Evolutionary conservation across 1,140 invertebrate species (phyloP), one percentile per base, ranked within the genome.

Genomic region (Phymastichus coffea): DNA sequence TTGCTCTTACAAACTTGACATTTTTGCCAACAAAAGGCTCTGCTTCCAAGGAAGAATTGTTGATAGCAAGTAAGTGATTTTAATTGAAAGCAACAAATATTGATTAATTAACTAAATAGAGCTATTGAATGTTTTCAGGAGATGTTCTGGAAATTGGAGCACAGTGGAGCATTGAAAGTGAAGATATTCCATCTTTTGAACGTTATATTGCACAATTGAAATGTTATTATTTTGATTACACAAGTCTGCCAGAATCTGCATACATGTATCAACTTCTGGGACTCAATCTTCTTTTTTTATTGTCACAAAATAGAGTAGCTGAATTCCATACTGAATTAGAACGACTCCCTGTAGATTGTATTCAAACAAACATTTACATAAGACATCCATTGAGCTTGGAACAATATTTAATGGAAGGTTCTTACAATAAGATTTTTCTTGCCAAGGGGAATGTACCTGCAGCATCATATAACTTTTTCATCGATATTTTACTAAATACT

Each of bases 291-390:
- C 80, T 99, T 22, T 97, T 95, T 78, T 81, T 99, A n/a, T 77
- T 99, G 1, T 94, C 96, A 4, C 94, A 97, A 80, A 99, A 99
- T 76, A 83, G 94, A 72, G 91, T 99, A 0, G 97, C 96, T 2
- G 97, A 99, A 76, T 99, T 99, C 80, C 97, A 99, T 72, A 99
- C 96, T 7, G 96, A 99, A 78, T 77, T 99, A 52, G 98, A 99
- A 76, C 80, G 97, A 17, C 81, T 99, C n/a, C 91, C 95, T 4
- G 87, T 92, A 28, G 92, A 96, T 77, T 89, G 94, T 49, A 91
- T 99, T 68, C 90, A 97, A 74, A 88, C 87, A 28, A 97, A 99
- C 75, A 87, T 94, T 48, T 99, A 97, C 76, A 97, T 99, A 30
- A 86, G 88, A 63, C 95, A 98, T 76, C 95, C 97, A 0, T 83